Evolutionary conservation across 2,797 vertebrate species (phyloP).

Genomic region (Thripadectes ignobilis): DNA sequence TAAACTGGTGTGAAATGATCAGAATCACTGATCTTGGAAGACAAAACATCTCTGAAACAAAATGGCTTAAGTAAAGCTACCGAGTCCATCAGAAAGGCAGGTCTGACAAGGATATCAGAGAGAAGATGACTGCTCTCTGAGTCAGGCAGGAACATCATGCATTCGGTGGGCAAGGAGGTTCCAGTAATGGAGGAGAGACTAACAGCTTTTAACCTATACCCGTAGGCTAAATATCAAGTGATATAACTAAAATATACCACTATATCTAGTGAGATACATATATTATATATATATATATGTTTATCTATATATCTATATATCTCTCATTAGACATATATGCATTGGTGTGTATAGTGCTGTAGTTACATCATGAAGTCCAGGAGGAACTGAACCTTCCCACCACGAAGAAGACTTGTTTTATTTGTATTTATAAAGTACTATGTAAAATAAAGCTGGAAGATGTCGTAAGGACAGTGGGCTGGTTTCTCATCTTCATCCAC

Average conservation of each 20-base stretch:
- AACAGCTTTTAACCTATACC: neutral
- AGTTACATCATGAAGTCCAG: neutral
- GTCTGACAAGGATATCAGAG: neutral
- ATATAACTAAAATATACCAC: neutral
- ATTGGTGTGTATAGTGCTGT: neutral
- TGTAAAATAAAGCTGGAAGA: neutral
- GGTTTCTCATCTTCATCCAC: neutral
- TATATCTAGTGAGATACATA: neutral
- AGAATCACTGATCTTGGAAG: constrained; percentile 36
- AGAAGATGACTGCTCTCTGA: neutral
- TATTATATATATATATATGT: too few species aligned
- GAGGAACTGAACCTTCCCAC: neutral
- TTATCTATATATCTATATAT: too few species aligned
- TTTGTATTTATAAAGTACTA: neutral
- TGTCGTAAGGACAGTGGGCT: neutral
- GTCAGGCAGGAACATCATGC: neutral
- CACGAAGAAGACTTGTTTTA: neutral
- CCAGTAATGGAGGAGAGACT: neutral
- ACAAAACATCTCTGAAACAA: constrained; percentile 33
- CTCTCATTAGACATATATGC: neutral
- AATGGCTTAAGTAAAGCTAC: constrained; percentile 6
- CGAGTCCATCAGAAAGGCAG: neutral
- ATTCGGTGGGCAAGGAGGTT: neutral
- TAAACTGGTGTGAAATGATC: neutral
- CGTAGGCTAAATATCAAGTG: neutral